phyloP scores from a whole-genome alignment of 2,113 vertebrate genomes.

The Hippocampus guttulatus region DNA sequence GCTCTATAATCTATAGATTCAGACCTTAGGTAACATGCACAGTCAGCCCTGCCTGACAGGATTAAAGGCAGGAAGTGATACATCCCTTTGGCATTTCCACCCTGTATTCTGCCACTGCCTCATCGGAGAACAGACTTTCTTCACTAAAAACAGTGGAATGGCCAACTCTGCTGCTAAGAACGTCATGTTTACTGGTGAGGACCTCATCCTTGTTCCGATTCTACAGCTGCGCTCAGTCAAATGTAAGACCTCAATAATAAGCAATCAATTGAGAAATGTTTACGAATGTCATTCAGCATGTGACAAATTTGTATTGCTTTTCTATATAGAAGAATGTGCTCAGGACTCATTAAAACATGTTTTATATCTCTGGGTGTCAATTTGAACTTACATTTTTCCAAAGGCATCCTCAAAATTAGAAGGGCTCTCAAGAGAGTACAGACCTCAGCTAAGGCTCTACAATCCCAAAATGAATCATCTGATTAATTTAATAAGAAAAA shows the following conservation, averaged over 20 bases:
- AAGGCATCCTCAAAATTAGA: no score
- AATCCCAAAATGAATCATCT: no score
- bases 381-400: no score
- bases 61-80: constrained; percentile 62
- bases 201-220: background rate
- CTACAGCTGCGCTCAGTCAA: background rate
- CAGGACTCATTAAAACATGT: no score
- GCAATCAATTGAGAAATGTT: background rate
- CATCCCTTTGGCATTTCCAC: constrained; percentile 65
- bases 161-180: background rate
- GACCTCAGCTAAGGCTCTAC: no score
- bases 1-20: constrained; percentile 15
- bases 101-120: constrained; percentile 40
- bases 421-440: no score
- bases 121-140: constrained; percentile 9
- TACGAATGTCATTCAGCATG: background rate
- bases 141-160: constrained; percentile 6
- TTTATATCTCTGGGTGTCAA: no score
- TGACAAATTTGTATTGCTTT: no score
- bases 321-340: no score
- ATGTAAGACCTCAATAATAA: background rate
- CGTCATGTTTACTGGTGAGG: background rate
- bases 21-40: constrained; percentile 34
- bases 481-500: no score
- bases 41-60: constrained; percentile 43